phyloP scores from a whole-genome alignment of 2,888 invertebrate genomes.

The Vesta saturnalis region DNA sequence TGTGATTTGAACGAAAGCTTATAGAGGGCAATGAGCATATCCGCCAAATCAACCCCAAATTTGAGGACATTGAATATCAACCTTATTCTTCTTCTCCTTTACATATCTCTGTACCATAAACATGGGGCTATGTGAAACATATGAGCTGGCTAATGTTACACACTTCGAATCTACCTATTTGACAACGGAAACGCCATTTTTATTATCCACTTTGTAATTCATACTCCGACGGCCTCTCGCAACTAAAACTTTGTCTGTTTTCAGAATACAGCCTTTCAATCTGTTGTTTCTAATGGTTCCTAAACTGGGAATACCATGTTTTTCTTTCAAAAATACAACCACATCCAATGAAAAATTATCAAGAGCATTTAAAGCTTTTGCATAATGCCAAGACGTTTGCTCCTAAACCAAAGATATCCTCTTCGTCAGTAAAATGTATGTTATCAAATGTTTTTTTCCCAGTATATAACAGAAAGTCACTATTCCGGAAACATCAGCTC shows the following conservation, averaged over 20 bases:
- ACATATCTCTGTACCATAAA: background rate
- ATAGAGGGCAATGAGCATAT: slow-evolving; percentile 3
- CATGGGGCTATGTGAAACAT: background rate
- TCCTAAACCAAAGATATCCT: slow-evolving; percentile 19
- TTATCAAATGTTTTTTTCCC: slow-evolving; percentile 30
- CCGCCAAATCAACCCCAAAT: slow-evolving; percentile 1
- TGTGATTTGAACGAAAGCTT: background rate
- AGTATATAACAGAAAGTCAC: slow-evolving; percentile 33
- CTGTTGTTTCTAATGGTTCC: slow-evolving; percentile 26
- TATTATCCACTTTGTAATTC: slow-evolving; percentile 32
- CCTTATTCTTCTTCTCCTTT: background rate
- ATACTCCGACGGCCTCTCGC: slow-evolving; percentile 28
- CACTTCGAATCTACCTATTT: slow-evolving; percentile 44
- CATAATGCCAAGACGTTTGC: background rate
- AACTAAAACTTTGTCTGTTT: slow-evolving; percentile 25
- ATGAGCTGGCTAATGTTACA: slow-evolving; percentile 40
- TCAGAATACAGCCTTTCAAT: slow-evolving; percentile 22
- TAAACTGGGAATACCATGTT: background rate
- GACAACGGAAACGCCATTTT: slow-evolving; percentile 34
- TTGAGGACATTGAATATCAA: background rate
- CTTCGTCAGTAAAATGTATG: slow-evolving; percentile 4
- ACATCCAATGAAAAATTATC: slow-evolving; percentile 23
- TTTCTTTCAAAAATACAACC: background rate
- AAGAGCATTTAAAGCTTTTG: background rate
- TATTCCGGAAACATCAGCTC: slow-evolving; percentile 32